phyloP scores from a whole-genome alignment of 2,113 vertebrate species.

The Castor canadensis region DNA sequence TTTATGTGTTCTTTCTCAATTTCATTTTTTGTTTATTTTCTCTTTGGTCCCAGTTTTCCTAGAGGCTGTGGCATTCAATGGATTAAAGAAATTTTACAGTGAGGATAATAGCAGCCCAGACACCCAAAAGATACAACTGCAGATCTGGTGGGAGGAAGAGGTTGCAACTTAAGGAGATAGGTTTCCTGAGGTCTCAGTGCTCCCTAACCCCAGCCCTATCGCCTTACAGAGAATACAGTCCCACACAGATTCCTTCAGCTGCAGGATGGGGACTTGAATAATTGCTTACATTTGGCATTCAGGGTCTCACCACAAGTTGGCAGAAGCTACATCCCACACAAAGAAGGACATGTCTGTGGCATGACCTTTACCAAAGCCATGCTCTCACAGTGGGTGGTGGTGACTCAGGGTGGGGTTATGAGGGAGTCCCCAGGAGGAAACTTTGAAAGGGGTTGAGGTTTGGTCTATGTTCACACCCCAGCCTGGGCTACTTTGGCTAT shows the following conservation, averaged over 20 bases:
- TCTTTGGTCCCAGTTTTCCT: background rate
- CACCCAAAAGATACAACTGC: background rate
- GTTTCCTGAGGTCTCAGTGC: background rate
- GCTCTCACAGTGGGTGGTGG: background rate
- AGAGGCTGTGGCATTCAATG: background rate
- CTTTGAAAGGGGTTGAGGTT: slow-evolving; percentile 47
- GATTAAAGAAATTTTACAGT: background rate
- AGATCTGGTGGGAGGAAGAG: background rate
- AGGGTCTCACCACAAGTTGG: slow-evolving; percentile 62
- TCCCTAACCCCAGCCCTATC: background rate
- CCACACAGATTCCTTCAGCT: slow-evolving; percentile 2
- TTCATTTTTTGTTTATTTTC: background rate
- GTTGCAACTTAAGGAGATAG: background rate
- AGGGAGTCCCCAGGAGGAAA: background rate
- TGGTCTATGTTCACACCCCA: slow-evolving; percentile 39
- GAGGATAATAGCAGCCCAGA: background rate
- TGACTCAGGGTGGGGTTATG: background rate
- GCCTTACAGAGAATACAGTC: background rate
- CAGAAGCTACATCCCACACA: slow-evolving; percentile 35
- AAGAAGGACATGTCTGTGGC: slow-evolving; percentile 63
- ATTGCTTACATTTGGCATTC: slow-evolving; percentile 54
- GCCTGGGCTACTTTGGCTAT: background rate
- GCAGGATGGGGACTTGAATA: slow-evolving; percentile 44
- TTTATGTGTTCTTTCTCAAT: background rate
- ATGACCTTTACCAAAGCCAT: slow-evolving; percentile 14